These are phyloP conservation scores for Gasterosteus aculeatus DNA, from an alignment of 2,113 vertebrate species.

Conservation along the genomic window DNA sequence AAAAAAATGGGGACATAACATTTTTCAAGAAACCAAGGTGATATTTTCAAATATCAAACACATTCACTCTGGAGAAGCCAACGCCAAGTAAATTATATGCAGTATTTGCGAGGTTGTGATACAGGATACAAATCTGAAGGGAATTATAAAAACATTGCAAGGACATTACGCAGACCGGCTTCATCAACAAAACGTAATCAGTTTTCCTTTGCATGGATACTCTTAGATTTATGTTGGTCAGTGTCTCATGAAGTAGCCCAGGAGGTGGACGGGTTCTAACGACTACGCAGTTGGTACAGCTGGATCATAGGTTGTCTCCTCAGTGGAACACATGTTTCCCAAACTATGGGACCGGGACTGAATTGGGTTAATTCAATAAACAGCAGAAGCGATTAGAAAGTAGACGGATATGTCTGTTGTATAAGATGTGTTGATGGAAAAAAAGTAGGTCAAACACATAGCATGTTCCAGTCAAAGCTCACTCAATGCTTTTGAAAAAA, in stretches of 20 bases:
- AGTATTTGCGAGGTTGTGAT: neutral
- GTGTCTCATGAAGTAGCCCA: constrained; percentile 51
- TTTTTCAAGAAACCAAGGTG: neutral
- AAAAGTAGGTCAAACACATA: constrained; percentile 16
- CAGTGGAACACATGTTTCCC: neutral
- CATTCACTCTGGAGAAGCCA: neutral
- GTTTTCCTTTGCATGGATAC: neutral
- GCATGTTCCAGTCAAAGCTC: neutral
- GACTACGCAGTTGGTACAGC: constrained; percentile 49
- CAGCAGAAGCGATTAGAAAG: neutral
- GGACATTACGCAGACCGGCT: neutral
- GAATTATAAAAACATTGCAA: neutral
- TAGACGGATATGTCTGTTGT: constrained; percentile 1
- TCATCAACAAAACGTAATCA: neutral
- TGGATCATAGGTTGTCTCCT: neutral
- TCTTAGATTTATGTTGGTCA: neutral
- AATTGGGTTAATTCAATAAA: constrained; percentile 1
- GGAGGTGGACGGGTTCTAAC: constrained; percentile 61
- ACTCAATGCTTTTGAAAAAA: neutral
- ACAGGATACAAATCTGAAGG: neutral
- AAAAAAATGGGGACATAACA: neutral
- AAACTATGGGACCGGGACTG: neutral
- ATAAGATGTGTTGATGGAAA: neutral
- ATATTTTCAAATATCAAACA: neutral
- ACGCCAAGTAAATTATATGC: neutral